Conservation (phyloP, 2,888 invertebrate species). For the Cosmopolites sordidus region DNA sequence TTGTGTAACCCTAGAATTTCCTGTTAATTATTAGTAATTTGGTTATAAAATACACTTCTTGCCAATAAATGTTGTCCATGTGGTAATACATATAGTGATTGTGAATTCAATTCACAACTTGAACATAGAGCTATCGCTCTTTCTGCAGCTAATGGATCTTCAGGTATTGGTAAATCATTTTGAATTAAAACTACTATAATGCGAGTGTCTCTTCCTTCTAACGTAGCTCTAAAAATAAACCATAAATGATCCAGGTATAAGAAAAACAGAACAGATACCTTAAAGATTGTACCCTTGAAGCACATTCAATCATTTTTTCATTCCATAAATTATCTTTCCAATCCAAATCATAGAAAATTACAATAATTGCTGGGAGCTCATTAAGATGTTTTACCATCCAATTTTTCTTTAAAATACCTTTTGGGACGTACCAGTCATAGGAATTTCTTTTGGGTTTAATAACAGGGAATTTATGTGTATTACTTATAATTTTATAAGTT, state of each 20-base stretch:
- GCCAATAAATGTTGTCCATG: conserved; percentile 76
- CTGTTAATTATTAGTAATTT: not conserved
- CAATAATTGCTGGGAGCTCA: conserved; percentile 86
- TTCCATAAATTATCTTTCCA: conserved; percentile 95
- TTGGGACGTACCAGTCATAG: conserved; percentile 93
- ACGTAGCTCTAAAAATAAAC: conserved; percentile 55
- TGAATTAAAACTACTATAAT: conserved; percentile 90
- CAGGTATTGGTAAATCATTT: conserved; percentile 70
- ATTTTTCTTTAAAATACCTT: conserved; percentile 88
- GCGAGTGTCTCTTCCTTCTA: conserved; percentile 69
- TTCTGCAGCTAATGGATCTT: conserved; percentile 83
- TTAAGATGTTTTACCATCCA: conserved; percentile 94
- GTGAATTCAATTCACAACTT: conserved; percentile 87
- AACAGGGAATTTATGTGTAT: conserved; percentile 82
- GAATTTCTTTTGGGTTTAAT: conserved; percentile 82
- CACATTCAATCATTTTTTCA: conserved; percentile 92
- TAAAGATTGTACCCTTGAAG: conserved; percentile 79
- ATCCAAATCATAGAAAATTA: conserved; percentile 94
- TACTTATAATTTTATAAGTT: conserved; percentile 74
- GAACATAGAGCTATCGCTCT: conserved; percentile 85
- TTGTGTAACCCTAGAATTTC: conserved; percentile 55
- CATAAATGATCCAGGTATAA: not conserved
- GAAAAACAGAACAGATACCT: conserved; percentile 44
- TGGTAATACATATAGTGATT: conserved; percentile 84
- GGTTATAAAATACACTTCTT: not conserved